Evolutionary conservation across 2,113 vertebrate species (phyloP).

Genomic region (Zingel zingel): DNA sequence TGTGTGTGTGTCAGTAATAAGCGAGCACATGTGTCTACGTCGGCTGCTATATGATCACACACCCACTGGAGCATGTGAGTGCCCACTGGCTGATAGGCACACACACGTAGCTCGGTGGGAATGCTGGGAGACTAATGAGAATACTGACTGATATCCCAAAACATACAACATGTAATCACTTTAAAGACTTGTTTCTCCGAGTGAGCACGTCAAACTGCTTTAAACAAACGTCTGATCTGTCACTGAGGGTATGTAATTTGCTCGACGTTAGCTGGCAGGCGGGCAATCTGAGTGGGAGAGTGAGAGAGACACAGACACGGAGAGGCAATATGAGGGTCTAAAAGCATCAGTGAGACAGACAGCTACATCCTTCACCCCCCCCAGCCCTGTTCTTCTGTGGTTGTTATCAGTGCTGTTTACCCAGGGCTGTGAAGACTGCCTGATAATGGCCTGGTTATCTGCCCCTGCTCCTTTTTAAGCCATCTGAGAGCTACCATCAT

Average conservation of each 20-base stretch:
- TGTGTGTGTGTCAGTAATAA: conserved; percentile 53
- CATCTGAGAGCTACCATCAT: conserved; percentile 77
- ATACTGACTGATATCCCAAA: conserved; percentile 70
- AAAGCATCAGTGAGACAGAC: conserved; percentile 74
- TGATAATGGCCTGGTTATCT: conserved; percentile 77
- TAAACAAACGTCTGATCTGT: conserved; percentile 75
- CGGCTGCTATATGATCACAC: conserved; percentile 67
- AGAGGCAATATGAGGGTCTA: conserved; percentile 44
- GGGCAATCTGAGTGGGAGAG: conserved; percentile 72
- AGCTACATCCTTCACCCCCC: conserved; percentile 45
- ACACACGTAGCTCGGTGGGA: conserved; percentile 69
- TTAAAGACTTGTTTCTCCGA: conserved; percentile 70
- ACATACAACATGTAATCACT: conserved; percentile 76
- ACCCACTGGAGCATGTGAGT: conserved; percentile 70
- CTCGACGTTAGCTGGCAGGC: conserved; percentile 41
- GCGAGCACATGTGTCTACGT: conserved; percentile 63
- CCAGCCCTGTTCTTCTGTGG: conserved; percentile 45
- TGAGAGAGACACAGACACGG: conserved; percentile 34
- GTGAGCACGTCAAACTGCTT: conserved; percentile 67
- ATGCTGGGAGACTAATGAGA: conserved; percentile 70
- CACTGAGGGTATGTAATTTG: conserved; percentile 68
- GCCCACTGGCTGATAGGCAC: conserved; percentile 63
- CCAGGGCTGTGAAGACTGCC: conserved; percentile 77
- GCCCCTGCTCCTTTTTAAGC: conserved; percentile 75
- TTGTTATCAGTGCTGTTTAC: conserved; percentile 81